Conservation (phyloP, 2,888 invertebrate genomes). For the Helobdella robusta region DNA sequence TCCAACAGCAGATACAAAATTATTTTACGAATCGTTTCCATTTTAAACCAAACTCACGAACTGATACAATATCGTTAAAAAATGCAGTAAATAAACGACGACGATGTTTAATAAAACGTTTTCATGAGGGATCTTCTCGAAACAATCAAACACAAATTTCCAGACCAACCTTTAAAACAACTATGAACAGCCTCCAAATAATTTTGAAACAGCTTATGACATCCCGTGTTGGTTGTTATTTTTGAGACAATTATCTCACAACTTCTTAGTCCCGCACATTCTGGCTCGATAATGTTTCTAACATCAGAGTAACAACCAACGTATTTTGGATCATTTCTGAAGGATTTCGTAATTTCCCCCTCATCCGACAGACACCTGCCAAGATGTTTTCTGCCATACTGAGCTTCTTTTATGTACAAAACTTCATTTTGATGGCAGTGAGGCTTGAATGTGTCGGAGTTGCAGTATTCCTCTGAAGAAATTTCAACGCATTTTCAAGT, state of each 20-base stretch:
- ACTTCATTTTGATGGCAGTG: constrained; percentile 2
- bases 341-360: background rate
- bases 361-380: constrained; percentile 17
- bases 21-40: too few relatives aligned
- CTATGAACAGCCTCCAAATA: constrained; percentile 4
- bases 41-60: too few relatives aligned
- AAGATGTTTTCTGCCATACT: constrained; percentile 9
- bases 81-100: too few relatives aligned
- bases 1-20: too few relatives aligned
- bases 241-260: constrained; percentile 8
- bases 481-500: background rate
- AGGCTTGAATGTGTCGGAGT: constrained; percentile 18
- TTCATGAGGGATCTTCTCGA: too few relatives aligned
- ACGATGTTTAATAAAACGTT: too few relatives aligned
- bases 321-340: constrained; percentile 3
- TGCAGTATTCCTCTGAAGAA: constrained; percentile 15
- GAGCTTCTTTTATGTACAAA: constrained; percentile 5
- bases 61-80: too few relatives aligned
- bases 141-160: too few relatives aligned
- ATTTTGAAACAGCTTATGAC: background rate
- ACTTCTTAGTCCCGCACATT: constrained; percentile 13
- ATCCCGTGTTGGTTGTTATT: constrained; percentile 8
- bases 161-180: constrained; percentile 7
- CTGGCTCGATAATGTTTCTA: background rate
- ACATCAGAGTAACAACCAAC: constrained; percentile 21